phyloP scores from a whole-genome alignment of 2,797 vertebrate genomes.

The Clangula hyemalis region DNA sequence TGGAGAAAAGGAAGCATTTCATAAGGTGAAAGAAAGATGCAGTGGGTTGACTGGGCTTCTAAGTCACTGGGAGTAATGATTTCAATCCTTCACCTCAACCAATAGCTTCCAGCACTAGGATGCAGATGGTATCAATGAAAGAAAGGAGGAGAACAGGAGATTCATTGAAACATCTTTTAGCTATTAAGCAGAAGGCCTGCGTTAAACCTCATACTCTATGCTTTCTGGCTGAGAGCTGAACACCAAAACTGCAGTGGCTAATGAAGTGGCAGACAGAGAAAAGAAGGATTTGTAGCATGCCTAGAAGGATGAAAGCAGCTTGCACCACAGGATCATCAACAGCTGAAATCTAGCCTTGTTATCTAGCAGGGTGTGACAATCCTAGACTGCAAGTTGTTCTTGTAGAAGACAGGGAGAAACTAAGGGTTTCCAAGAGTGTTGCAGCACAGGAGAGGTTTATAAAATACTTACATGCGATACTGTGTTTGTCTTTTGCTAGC shows the following conservation, averaged over 20 bases:
- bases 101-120: conserved; percentile 17
- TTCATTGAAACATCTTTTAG: conserved; percentile 15
- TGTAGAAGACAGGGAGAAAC: neutral
- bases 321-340: neutral
- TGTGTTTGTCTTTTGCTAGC: neutral
- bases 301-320: conserved; percentile 1
- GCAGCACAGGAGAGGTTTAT: neutral
- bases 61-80: neutral
- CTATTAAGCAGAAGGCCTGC: neutral
- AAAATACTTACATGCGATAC: neutral
- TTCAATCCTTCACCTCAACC: neutral
- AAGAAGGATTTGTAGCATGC: neutral
- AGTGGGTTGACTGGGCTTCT: neutral
- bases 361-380: neutral
- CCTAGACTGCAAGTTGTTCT: neutral
- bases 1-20: conserved; percentile 48
- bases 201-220: neutral
- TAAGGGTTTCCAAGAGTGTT: neutral
- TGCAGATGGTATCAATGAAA: conserved; percentile 29
- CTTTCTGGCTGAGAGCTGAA: neutral
- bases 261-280: neutral
- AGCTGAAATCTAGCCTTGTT: neutral
- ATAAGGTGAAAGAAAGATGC: neutral
- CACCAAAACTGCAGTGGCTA: neutral
- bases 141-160: conserved; percentile 18